Conservation (phyloP, 2,888 invertebrate species). For the Suillia variegata region DNA sequence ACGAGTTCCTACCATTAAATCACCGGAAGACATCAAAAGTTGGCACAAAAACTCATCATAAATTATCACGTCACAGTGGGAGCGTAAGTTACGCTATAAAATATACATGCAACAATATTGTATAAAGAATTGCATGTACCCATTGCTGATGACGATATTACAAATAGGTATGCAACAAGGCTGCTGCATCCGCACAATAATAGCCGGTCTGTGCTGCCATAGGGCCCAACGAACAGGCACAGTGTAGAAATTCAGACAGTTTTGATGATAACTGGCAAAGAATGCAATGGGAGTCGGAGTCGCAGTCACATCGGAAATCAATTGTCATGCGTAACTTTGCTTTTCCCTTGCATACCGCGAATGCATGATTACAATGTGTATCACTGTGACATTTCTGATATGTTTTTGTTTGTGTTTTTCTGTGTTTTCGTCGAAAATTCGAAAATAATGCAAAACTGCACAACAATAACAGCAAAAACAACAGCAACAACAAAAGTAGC, state of each 20-base stretch:
- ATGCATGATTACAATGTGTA: too few relatives aligned
- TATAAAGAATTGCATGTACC: neutral
- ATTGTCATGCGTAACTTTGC: neutral
- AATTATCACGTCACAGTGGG: slow-evolving; percentile 8
- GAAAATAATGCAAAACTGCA: neutral
- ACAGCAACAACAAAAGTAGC: too few relatives aligned
- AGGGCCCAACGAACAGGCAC: too few relatives aligned
- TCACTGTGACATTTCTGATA: too few relatives aligned
- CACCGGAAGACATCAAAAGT: neutral
- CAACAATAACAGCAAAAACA: too few relatives aligned
- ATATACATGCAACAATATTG: neutral
- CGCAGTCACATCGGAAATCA: slow-evolving; percentile 3
- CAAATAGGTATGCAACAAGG: neutral
- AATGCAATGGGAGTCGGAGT: neutral
- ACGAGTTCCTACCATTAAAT: too few relatives aligned
- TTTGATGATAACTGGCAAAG: neutral
- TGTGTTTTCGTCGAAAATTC: neutral
- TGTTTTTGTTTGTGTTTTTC: neutral
- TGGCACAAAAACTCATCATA: neutral
- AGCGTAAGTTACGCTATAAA: neutral
- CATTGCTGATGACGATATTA: neutral
- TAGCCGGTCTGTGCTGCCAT: too few relatives aligned
- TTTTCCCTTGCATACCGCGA: neutral
- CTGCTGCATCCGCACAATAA: neutral
- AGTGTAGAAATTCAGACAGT: neutral